These are phyloP conservation scores for Drosophila jambulina DNA, from an alignment of 1,140 invertebrate genomes.

Conservation along the genomic window DNA sequence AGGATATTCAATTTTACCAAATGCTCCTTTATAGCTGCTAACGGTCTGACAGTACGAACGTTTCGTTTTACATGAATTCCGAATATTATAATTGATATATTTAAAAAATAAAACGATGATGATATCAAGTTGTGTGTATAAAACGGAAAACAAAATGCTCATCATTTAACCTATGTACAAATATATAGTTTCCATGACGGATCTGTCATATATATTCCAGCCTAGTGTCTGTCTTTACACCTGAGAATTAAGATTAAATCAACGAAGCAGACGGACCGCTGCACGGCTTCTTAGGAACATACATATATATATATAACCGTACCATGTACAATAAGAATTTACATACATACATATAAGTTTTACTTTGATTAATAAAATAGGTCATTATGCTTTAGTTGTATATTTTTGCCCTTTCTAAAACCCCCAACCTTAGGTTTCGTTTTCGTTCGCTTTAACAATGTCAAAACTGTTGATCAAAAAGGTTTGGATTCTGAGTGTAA, in stretches of 20 bases:
- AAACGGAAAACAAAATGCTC: conserved; percentile 1
- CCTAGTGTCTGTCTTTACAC: conserved; percentile 18
- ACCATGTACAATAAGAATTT: conserved; percentile 23
- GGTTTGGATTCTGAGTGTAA: not conserved
- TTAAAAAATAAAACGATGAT: not conserved
- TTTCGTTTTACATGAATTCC: not conserved
- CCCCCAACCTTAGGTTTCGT: conserved; percentile 4
- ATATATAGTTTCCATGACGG: conserved; percentile 17
- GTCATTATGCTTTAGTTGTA: conserved; percentile 11
- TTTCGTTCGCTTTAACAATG: conserved; percentile 5
- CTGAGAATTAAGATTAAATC: conserved; percentile 20
- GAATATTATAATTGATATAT: conserved; percentile 17
- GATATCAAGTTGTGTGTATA: conserved; percentile 12
- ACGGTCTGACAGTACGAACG: conserved; percentile 17
- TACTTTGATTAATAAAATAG: conserved; percentile 23
- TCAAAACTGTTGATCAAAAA: not conserved
- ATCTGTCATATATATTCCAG: conserved; percentile 15
- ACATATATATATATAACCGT: conserved; percentile 23
- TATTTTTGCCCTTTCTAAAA: conserved; percentile 11
- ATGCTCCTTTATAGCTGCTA: conserved; percentile 15
- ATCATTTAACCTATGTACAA: conserved; percentile 16
- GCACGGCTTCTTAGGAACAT: conserved; percentile 22
- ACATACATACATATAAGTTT: conserved; percentile 23
- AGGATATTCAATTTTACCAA: conserved; percentile 22
- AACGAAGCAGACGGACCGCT: conserved; percentile 22